Base-by-base conservation (phyloP, 2,888 invertebrate genomes). In the Himalopsyche japonica region DNA sequence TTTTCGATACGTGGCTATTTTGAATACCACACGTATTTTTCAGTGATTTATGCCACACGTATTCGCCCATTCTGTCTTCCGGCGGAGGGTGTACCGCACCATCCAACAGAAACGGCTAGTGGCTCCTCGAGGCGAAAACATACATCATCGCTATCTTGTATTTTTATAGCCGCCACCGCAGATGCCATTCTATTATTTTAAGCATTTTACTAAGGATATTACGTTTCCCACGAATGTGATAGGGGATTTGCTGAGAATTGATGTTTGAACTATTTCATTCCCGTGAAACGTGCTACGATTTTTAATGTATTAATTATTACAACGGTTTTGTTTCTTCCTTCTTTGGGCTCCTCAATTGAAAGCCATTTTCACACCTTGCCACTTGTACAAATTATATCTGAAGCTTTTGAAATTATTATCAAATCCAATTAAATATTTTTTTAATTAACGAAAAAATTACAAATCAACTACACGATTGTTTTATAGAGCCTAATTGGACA, bases 61-160 rank as follows among this genome's bases (percentile, higher is more conserved):
- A 83, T 86, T 84, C 79, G 43, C 70, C 79, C 81, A 82, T 82
- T 84, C 82, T 57, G 77, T 84, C 84, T 84, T 78, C 47, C 80
- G 76, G 78, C 80, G 49, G 32, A 34, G 76, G 76, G 48, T 80
- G 32, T 79, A 37, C 47, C 64, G 49, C 32, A 48, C 34, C 82
- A 49, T 27, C 70, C 77, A 48, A 27, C 78, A 34, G 80, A 34
- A 49, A 18, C 78, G 57, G 43, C 84, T 70, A 57, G 64, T 47
- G 80, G 83, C 24, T 84, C 78, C 85, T 83, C 79, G 78, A 76
- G 82, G 84, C 84, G 76, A 47, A 37, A 70, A 83, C 86, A 86
- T 86, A 84, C 83, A 84, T 86, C 86, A 86, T 86, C 86, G 84
- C 86, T 86, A 86, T 86, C 86, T 86, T 84, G 82, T 86, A 86